Conservation (phyloP, 2,113 vertebrate species). For the Amphiprion percula region DNA sequence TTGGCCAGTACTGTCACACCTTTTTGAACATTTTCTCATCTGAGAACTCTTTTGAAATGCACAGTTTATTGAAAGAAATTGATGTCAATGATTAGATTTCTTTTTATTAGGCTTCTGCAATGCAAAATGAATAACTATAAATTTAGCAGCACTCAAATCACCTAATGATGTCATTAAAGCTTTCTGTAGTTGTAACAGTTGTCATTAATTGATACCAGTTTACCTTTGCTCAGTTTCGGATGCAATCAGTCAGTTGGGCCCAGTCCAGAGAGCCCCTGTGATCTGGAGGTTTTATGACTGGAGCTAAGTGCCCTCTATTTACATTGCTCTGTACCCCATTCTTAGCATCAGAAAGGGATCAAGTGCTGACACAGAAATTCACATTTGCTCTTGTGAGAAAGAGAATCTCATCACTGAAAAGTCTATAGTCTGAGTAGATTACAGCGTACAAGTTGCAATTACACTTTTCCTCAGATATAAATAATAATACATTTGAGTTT, state of each 20-base stretch:
- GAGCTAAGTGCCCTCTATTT: constrained; percentile 67
- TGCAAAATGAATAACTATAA: background rate
- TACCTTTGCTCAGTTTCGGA: constrained; percentile 7
- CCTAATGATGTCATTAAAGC: background rate
- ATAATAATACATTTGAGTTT: too few relatives aligned
- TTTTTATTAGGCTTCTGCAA: too few relatives aligned
- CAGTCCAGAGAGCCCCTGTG: constrained; percentile 30
- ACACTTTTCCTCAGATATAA: background rate
- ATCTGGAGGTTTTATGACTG: constrained; percentile 53
- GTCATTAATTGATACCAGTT: constrained; percentile 22
- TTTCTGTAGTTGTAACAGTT: constrained; percentile 12
- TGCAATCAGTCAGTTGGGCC: constrained; percentile 30
- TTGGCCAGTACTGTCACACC: background rate
- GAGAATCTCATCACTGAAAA: background rate
- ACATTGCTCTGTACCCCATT: constrained; percentile 34
- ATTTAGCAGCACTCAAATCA: background rate
- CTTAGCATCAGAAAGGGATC: constrained; percentile 18
- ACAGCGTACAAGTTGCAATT: background rate
- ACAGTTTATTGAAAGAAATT: background rate
- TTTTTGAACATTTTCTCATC: background rate
- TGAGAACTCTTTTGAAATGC: background rate
- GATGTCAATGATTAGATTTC: background rate
- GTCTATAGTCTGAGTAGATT: background rate
- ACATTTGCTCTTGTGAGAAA: constrained; percentile 9
- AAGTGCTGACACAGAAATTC: constrained; percentile 24